Evolutionary conservation across 2,888 invertebrate genomes (phyloP).

Genomic region (Hyppa rectilinea): DNA sequence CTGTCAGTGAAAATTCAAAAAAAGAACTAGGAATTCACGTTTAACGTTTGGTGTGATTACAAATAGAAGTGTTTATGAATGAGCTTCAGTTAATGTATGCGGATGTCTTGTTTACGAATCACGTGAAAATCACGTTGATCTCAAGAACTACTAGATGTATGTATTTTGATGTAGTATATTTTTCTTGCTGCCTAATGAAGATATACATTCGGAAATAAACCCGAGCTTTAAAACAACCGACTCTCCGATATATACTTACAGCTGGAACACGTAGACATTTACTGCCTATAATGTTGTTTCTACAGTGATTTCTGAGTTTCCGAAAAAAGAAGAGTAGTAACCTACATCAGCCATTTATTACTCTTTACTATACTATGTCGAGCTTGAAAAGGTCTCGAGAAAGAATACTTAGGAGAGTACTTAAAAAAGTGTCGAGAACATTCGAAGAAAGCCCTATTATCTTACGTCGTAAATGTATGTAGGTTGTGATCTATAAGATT

Average conservation of each 20-base stretch:
- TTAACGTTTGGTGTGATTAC: conserved; percentile 32
- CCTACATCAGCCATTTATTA: background rate
- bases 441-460: too few species aligned
- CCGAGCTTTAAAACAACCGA: conserved; percentile 36
- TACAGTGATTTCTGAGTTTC: background rate
- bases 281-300: conserved; percentile 22
- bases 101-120: conserved; percentile 44
- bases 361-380: background rate
- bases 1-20: background rate
- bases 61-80: conserved; percentile 49
- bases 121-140: conserved; percentile 1
- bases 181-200: conserved; percentile 42
- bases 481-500: background rate
- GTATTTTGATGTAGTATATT: conserved; percentile 40
- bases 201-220: conserved; percentile 52
- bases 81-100: conserved; percentile 29
- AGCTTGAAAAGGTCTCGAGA: background rate
- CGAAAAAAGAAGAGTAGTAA: background rate
- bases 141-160: conserved; percentile 8
- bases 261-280: conserved; percentile 16
- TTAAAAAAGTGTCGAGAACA: background rate
- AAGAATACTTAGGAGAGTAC: background rate
- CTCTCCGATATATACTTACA: conserved; percentile 33
- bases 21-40: conserved; percentile 5
- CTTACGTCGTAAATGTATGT: background rate